These are phyloP conservation scores for Limnephilus marmoratus DNA, from an alignment of 2,888 invertebrate genomes.

Conservation along the genomic window DNA sequence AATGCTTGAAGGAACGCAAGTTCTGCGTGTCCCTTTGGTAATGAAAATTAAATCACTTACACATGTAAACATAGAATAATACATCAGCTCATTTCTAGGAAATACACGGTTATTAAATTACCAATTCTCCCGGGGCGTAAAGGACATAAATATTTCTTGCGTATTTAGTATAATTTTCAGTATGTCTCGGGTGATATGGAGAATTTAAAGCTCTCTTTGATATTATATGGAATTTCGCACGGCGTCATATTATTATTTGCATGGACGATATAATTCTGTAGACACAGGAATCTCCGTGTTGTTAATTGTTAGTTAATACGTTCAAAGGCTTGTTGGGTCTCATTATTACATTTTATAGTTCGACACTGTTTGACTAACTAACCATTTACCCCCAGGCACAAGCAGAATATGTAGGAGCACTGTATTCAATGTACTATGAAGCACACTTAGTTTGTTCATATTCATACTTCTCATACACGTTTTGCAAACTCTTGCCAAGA, in stretches of 20 bases:
- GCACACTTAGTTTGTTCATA: neutral
- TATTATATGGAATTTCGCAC: neutral
- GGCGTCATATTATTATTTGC: neutral
- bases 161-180: neutral
- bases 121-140: neutral
- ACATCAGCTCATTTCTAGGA: conserved; percentile 7
- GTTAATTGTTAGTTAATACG: neutral
- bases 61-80: conserved; percentile 16
- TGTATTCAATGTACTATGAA: neutral
- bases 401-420: neutral
- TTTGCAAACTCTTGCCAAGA: neutral
- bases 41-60: conserved; percentile 4
- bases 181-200: neutral
- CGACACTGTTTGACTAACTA: neutral
- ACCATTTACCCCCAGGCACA: neutral
- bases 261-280: neutral
- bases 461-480: neutral
- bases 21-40: neutral
- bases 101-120: conserved; percentile 14
- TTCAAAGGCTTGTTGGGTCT: neutral
- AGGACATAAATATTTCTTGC: conserved; percentile 8
- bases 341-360: neutral
- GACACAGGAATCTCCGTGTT: neutral
- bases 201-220: neutral
- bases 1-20: neutral